phyloP scores from a whole-genome alignment of 2,113 vertebrate species.

The Pterocles orientalis region DNA sequence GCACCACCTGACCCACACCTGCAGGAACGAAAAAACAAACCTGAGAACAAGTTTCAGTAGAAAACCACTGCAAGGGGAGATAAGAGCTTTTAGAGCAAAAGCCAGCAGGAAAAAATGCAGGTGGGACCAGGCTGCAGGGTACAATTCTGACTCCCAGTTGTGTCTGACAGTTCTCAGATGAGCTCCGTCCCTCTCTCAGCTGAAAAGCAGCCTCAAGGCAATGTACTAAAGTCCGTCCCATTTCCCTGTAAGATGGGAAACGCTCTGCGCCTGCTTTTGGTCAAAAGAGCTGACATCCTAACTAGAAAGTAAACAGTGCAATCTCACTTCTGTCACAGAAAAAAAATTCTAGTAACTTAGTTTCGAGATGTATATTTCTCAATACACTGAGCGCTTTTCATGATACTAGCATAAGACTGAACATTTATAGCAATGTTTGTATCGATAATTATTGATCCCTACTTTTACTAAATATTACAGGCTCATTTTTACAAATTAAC shows the following conservation, averaged over 20 bases:
- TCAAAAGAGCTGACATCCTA: background rate
- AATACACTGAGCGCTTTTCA: background rate
- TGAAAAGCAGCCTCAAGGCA: background rate
- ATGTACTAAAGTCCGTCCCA: background rate
- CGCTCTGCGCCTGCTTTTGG: background rate
- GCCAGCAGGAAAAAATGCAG: background rate
- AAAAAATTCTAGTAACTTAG: background rate
- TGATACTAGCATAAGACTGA: background rate
- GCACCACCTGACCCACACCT: conserved; percentile 99
- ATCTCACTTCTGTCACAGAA: background rate
- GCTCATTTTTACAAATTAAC: background rate
- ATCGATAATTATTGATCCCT: background rate
- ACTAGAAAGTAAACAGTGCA: background rate
- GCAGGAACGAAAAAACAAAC: background rate
- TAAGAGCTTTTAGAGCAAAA: background rate
- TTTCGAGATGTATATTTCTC: background rate
- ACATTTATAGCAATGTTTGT: background rate
- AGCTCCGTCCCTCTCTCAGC: background rate
- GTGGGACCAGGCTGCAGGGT: background rate
- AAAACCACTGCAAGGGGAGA: background rate
- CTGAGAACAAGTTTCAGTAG: background rate
- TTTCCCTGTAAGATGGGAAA: background rate
- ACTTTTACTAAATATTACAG: background rate
- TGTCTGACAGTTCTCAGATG: background rate
- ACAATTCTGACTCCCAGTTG: background rate